Base-by-base conservation (phyloP, 2,888 invertebrate species). In the Drosophila longiperda region DNA sequence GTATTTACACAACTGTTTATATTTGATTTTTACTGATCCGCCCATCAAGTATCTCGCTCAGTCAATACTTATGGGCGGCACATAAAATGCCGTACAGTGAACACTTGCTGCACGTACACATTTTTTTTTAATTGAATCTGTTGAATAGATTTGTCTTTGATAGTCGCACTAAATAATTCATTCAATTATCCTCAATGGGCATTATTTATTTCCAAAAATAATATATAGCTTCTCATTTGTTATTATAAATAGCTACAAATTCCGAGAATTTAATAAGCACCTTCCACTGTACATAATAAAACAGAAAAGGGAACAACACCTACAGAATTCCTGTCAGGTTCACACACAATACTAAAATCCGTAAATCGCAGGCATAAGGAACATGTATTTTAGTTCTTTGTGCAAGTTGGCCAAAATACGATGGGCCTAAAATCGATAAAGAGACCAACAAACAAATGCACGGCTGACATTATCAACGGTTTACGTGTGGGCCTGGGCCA, bases 401-500 rank as follows among this genome's bases (percentile, higher is more conserved):
- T 29, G 12, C 20, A 60, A 53, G 9, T 55, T 23, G 15, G 17
- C n/a, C 9, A 29, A 36, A 29, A 36, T 23, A 4, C 20, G 29
- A 33, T 3, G n/a, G 7, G 11, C 59, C 20, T 12, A 49, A 66
- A 84, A 89, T 89, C 87, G 76, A 84, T 84, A 70, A 71, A 62
- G 55, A 67, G 48, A 32, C 40, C 57, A 32, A 61, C 36, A 45
- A 50, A 54, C 45, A 75, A 72, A 55, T 49, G 70, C 49, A 73
- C 73, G 63, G 64, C 17, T 49, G 34, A 45, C 65, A 54, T 32
- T 32, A 33, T 20, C 53, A 66, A 54, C 45, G 36, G 42, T 20
- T 52, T 61, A 65, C 53, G 64, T 75, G 58, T 53, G 66, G 49
- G 52, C 23, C 33, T 55, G 29, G n/a, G 23, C 59, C 34, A 20